Conservation (phyloP, 2,113 vertebrate species). For the Monopterus albus region DNA sequence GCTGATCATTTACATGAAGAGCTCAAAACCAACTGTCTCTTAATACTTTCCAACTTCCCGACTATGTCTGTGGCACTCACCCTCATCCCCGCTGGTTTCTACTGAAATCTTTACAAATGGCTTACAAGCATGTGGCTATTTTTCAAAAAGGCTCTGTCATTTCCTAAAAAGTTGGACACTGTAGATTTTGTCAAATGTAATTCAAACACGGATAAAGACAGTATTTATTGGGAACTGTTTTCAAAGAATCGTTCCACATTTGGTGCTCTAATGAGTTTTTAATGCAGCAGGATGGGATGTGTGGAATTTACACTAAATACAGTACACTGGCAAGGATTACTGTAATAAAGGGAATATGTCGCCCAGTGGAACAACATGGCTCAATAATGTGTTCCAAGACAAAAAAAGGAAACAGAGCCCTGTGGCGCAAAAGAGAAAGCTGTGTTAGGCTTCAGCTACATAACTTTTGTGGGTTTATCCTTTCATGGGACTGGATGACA, state of each 20-base stretch:
- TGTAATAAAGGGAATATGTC: background rate
- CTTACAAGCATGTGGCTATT: background rate
- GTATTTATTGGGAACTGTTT: background rate
- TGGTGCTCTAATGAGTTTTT: slow-evolving; percentile 1
- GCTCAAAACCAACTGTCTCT: too few species aligned
- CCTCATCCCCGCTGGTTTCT: background rate
- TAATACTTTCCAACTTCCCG: too few species aligned
- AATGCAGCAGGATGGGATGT: background rate
- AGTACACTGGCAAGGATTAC: background rate
- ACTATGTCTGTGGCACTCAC: background rate
- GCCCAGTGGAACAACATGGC: too few species aligned
- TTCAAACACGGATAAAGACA: background rate
- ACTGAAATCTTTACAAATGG: background rate
- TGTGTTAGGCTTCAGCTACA: background rate
- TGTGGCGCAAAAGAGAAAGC: background rate
- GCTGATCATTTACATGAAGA: too few species aligned
- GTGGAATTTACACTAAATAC: background rate
- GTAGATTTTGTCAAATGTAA: background rate
- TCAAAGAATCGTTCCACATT: background rate
- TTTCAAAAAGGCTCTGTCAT: background rate
- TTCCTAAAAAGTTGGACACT: too few species aligned
- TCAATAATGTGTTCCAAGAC: background rate
- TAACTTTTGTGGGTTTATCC: background rate
- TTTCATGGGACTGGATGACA: background rate
- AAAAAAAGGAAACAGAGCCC: too few species aligned